These are phyloP conservation scores for Anorthoa munda DNA, from an alignment of 2,888 invertebrate species.

Conservation along the genomic window DNA sequence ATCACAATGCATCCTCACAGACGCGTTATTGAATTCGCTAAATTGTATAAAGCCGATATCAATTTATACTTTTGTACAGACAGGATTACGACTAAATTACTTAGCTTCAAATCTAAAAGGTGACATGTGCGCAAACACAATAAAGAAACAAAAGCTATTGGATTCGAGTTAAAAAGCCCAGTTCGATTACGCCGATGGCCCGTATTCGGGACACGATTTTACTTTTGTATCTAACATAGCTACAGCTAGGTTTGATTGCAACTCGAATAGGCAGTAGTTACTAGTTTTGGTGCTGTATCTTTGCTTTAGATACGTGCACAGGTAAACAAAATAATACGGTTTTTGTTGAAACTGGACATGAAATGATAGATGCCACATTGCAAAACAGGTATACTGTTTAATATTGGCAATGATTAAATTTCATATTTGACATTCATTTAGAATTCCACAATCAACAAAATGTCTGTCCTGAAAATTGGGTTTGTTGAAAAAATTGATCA, in stretches of 20 bases:
- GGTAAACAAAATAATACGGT: not conserved
- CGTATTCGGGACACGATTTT: constrained; percentile 65
- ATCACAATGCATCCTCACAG: constrained; percentile 52
- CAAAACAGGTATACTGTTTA: not conserved
- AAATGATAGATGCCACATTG: not conserved
- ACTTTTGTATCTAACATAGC: constrained; percentile 44
- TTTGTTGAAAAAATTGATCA: constrained; percentile 55
- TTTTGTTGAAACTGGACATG: constrained; percentile 4
- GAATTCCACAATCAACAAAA: constrained; percentile 42
- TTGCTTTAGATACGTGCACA: too few species aligned
- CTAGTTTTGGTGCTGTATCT: not conserved
- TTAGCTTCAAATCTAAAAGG: constrained; percentile 36
- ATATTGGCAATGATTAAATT: constrained; percentile 34
- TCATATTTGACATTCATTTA: constrained; percentile 31
- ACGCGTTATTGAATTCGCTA: constrained; percentile 50
- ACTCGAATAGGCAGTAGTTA: constrained; percentile 22
- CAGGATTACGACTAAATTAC: constrained; percentile 36
- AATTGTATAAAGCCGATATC: constrained; percentile 36
- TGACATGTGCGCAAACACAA: constrained; percentile 45
- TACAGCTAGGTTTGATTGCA: constrained; percentile 55
- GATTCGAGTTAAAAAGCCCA: constrained; percentile 54
- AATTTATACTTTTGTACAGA: constrained; percentile 38
- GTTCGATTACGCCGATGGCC: constrained; percentile 55
- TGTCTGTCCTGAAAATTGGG: constrained; percentile 30
- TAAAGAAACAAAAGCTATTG: constrained; percentile 51